A percentile compares a stretch with the other conserved stretches of the same genome.
These are phyloP conservation scores for Lutjanus erythropterus DNA, from an alignment of 2,113 vertebrate genomes.

Conservation along the genomic window DNA sequence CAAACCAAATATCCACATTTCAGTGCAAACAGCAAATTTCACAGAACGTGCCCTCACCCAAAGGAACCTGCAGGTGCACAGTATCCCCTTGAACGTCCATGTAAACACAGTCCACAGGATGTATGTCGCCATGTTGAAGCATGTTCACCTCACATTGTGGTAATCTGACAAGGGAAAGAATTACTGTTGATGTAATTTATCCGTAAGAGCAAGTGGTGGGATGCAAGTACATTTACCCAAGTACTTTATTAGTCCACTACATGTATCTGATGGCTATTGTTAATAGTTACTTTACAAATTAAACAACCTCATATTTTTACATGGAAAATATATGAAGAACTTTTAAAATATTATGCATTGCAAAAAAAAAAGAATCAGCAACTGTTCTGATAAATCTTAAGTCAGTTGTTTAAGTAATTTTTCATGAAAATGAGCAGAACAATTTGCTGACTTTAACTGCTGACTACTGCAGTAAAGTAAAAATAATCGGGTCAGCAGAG, in stretches of 20 bases:
- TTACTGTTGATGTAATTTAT: background rate
- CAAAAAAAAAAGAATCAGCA: too few relatives aligned
- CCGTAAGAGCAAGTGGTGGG: background rate
- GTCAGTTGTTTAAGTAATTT: too few relatives aligned
- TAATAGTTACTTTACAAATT: background rate
- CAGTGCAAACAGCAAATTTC: background rate
- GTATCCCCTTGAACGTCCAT: conserved; percentile 79
- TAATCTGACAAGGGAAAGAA: conserved; percentile 16
- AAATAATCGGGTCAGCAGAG: too few relatives aligned
- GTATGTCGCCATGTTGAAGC: conserved; percentile 61
- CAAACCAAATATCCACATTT: background rate
- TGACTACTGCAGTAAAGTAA: too few relatives aligned
- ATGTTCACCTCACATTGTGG: conserved; percentile 53
- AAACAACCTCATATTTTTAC: background rate
- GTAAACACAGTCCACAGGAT: conserved; percentile 66
- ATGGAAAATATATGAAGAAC: background rate
- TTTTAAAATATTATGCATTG: too few relatives aligned
- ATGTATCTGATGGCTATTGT: background rate
- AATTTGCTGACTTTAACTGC: background rate
- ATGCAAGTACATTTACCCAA: background rate
- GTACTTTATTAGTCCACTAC: background rate
- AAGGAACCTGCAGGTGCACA: conserved; percentile 83
- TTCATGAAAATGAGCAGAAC: background rate
- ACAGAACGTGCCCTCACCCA: conserved; percentile 75
- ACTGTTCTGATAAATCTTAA: too few relatives aligned